phyloP scores from a whole-genome alignment of 2,113 vertebrate genomes.

The Malurus elegans region DNA sequence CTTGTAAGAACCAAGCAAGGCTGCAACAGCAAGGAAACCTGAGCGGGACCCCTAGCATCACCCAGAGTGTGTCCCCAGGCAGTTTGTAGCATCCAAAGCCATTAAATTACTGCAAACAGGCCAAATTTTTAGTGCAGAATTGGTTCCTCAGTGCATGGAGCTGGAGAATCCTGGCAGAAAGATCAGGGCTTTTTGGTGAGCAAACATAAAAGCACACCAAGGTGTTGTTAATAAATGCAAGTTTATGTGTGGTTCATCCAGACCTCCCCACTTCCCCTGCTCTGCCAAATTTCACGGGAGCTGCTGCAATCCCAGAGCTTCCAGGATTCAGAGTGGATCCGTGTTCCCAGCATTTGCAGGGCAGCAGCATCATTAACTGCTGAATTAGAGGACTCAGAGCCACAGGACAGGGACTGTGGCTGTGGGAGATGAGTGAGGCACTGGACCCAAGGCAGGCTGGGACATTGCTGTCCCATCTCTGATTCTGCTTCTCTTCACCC shows the following conservation, averaged over 20 bases:
- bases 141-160: background rate
- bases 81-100: background rate
- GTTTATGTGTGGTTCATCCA: background rate
- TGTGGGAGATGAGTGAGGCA: background rate
- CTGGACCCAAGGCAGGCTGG: background rate
- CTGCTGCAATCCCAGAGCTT: background rate
- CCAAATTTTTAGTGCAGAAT: background rate
- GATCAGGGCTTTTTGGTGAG: background rate
- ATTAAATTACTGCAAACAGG: background rate
- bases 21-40: background rate
- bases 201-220: background rate
- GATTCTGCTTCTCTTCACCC: background rate
- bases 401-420: background rate
- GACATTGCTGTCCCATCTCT: background rate
- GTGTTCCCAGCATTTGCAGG: background rate
- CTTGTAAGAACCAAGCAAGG: background rate
- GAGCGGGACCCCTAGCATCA: background rate
- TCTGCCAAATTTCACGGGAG: background rate
- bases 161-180: background rate
- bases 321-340: accelerated
- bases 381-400: accelerated
- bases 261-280: background rate
- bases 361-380: accelerated
- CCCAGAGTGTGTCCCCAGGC: background rate
- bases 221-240: background rate